These are phyloP conservation scores for Columba guinea DNA, from an alignment of 2,797 vertebrate species.

Conservation along the genomic window DNA sequence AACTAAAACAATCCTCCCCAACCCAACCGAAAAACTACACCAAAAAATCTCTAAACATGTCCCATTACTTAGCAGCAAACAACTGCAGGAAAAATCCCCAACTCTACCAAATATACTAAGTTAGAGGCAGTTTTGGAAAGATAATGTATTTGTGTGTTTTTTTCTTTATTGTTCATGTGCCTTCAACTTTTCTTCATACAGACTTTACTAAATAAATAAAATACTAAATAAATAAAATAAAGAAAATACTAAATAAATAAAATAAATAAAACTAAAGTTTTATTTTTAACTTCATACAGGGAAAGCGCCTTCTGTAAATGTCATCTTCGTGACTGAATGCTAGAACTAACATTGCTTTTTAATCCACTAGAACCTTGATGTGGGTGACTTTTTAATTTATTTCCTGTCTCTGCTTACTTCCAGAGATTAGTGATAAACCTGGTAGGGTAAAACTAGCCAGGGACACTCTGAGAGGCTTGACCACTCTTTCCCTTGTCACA, in stretches of 20 bases:
- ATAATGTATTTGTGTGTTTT: background rate
- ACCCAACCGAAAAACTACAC: background rate
- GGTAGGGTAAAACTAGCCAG: background rate
- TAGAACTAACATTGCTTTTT: background rate
- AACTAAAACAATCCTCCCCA: background rate
- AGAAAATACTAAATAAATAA: no score
- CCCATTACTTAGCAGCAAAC: background rate
- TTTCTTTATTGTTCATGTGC: background rate
- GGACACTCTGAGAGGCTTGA: background rate
- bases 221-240: no score
- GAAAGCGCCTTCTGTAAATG: background rate
- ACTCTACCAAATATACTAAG: background rate
- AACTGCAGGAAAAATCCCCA: background rate
- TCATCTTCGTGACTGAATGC: background rate
- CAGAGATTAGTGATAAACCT: background rate
- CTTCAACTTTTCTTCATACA: background rate
- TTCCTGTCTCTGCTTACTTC: background rate
- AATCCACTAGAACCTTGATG: background rate
- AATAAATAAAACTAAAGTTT: background rate
- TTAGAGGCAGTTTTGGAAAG: background rate
- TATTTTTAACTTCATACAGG: background rate
- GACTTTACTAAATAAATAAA: background rate
- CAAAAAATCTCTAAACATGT: accelerated
- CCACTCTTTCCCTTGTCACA: background rate
- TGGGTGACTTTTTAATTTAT: background rate